Percentiles rank a stretch among this genome's conserved stretches.
Evolutionary conservation across 2,113 vertebrate species (phyloP).

Genomic region (Catagonus wagneri): DNA sequence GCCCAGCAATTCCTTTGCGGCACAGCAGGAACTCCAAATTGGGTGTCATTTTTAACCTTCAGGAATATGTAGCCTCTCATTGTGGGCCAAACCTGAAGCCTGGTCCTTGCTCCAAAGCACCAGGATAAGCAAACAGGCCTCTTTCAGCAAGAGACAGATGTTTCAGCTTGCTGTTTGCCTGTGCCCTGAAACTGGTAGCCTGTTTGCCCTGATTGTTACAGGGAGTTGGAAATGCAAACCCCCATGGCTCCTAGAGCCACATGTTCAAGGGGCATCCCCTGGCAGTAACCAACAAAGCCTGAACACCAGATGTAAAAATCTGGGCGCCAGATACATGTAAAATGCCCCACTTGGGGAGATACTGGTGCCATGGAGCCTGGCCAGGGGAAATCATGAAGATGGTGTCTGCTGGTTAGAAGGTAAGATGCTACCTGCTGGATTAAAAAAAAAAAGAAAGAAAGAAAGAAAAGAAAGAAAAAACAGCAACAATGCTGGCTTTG

Average conservation of each 20-base stretch:
- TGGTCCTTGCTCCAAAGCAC: background rate
- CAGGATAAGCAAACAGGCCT: background rate
- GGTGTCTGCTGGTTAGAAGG: background rate
- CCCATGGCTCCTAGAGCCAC: background rate
- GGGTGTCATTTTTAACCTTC: background rate
- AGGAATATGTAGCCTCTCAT: background rate
- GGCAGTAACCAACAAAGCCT: background rate
- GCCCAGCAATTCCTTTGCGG: background rate
- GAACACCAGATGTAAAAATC: background rate
- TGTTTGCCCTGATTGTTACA: background rate
- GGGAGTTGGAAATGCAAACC: background rate
- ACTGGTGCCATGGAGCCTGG: background rate
- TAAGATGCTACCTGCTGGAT: background rate
- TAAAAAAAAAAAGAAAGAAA: background rate
- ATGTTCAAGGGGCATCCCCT: background rate
- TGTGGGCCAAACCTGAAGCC: background rate
- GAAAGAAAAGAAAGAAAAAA: background rate
- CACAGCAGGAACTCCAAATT: too few relatives aligned
- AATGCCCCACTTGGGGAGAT: background rate
- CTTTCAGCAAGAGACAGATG: background rate
- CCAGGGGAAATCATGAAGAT: background rate
- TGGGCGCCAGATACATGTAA: background rate
- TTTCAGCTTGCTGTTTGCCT: background rate
- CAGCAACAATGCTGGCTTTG: background rate
- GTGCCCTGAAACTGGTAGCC: background rate